Conservation (phyloP, 1,140 invertebrate genomes). For the Caenorhabditis briggsae region DNA sequence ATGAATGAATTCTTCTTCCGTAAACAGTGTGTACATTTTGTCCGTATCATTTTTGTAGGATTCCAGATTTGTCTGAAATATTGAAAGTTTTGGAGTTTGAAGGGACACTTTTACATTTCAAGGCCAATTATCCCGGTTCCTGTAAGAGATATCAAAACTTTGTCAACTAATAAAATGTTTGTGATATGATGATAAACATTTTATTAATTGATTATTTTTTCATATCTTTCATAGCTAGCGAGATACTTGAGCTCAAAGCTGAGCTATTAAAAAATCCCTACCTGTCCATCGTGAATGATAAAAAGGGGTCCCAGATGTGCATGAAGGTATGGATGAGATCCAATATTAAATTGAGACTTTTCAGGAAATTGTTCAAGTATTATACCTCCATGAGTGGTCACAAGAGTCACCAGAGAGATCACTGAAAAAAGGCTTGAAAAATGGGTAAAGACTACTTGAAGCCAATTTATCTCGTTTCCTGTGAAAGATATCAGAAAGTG, state of each 20-base stretch:
- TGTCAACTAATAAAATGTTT: too few species aligned
- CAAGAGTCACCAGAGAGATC: not conserved
- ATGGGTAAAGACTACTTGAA: too few species aligned
- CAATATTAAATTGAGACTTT: not conserved
- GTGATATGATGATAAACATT: too few species aligned
- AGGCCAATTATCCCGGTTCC: too few species aligned
- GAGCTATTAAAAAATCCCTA: not conserved
- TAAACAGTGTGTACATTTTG: slow-evolving; percentile 23
- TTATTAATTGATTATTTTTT: too few species aligned
- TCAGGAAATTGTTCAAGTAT: not conserved
- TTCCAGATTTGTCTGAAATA: not conserved
- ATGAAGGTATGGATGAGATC: slow-evolving; percentile 27
- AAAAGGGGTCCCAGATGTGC: not conserved
- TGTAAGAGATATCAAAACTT: too few species aligned
- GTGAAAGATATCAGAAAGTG: too few species aligned
- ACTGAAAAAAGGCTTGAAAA: not conserved
- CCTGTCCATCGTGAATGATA: slow-evolving; percentile 10
- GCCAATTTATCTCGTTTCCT: too few species aligned
- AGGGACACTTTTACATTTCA: too few species aligned
- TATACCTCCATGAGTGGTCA: not conserved
- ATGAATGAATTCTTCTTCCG: slow-evolving; percentile 3
- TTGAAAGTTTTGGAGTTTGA: too few species aligned
- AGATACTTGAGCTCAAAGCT: too few species aligned
- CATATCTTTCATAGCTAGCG: too few species aligned
- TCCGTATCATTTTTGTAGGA: not conserved